Evolutionary conservation across 1,140 invertebrate species (phyloP).

Genomic region (Acyrthosiphon pisum): DNA sequence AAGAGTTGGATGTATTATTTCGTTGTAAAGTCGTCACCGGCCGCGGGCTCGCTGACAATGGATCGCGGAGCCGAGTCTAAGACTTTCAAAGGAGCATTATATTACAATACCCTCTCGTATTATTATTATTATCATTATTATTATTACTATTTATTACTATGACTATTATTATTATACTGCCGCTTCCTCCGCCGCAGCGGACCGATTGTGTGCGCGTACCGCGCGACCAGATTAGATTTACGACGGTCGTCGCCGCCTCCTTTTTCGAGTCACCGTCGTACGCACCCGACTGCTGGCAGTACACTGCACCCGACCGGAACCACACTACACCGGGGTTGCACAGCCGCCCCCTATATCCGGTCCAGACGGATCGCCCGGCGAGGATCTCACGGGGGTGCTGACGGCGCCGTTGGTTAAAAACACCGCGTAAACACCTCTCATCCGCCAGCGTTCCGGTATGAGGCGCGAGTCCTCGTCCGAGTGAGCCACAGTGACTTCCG

Average conservation of each 20-base stretch:
- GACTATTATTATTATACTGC: not conserved
- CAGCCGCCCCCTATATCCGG: not conserved
- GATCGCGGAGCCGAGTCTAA: not conserved
- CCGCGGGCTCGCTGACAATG: not conserved
- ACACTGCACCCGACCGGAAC: not conserved
- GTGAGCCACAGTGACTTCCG: too few species aligned
- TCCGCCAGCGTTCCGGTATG: too few species aligned
- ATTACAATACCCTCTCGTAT: not conserved
- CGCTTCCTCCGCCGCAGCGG: too few species aligned
- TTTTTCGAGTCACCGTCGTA: not conserved
- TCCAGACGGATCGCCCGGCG: not conserved
- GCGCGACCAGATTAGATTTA: not conserved
- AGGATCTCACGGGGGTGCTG: not conserved
- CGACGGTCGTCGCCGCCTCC: not conserved
- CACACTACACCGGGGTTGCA: not conserved
- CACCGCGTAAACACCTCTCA: not conserved
- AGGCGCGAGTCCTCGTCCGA: not conserved
- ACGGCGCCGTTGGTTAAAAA: not conserved
- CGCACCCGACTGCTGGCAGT: not conserved
- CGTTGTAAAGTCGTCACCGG: not conserved
- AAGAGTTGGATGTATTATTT: not conserved
- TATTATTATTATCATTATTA: not conserved
- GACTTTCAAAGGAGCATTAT: not conserved
- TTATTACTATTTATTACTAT: not conserved
- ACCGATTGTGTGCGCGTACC: not conserved